A percentile compares a stretch with the other conserved stretches of the same genome.
phyloP scores from a whole-genome alignment of 2,888 invertebrate genomes.

The Mechanitis messenoides region DNA sequence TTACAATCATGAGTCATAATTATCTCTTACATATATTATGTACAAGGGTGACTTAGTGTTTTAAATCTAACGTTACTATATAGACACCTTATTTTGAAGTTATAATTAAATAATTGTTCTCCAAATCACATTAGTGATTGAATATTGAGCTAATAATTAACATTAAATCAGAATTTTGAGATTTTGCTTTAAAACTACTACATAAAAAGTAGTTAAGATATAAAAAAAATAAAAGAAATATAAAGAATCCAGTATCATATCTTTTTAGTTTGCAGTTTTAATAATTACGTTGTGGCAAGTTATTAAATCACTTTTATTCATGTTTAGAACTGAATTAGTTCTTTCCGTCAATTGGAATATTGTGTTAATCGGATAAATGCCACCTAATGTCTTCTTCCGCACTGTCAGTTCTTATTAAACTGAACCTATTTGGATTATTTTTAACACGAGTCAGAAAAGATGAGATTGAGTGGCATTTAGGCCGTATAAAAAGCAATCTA shows the following conservation, averaged over 20 bases:
- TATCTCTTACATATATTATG: constrained; percentile 19
- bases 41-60: constrained; percentile 27
- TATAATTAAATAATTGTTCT: constrained; percentile 2
- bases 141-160: constrained; percentile 1
- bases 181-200: background rate
- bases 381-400: constrained; percentile 30
- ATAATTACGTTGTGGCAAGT: background rate
- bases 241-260: background rate
- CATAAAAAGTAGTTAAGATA: background rate
- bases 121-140: background rate
- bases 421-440: background rate
- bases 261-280: constrained; percentile 1
- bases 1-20: constrained; percentile 17
- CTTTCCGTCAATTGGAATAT: constrained; percentile 3
- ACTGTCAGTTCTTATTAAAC: background rate
- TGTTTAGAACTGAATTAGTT: background rate
- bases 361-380: constrained; percentile 28
- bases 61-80: constrained; percentile 21
- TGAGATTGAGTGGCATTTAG: constrained; percentile 6
- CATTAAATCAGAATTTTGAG: background rate
- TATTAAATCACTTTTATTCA: background rate
- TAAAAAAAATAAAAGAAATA: background rate
- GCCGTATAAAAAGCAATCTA: constrained; percentile 9
- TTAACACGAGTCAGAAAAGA: background rate
- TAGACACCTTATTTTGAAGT: constrained; percentile 18